Evolutionary conservation across 2,797 vertebrate species (phyloP), one percentile per base, ranked within the genome.

Genomic region (Denticeps clupeoides): DNA sequence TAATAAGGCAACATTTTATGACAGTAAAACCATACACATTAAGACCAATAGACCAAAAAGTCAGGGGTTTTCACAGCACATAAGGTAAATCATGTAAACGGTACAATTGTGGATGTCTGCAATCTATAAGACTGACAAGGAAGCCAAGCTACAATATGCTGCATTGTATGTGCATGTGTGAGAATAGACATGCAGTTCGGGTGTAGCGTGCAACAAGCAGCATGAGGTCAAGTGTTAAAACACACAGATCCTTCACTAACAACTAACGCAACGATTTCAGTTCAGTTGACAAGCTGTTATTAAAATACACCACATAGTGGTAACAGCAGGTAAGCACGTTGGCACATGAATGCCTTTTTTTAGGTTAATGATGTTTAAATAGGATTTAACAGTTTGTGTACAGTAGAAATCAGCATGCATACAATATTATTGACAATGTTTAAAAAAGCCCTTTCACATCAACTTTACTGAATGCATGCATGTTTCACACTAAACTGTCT

Each of bases 181-280:
- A 12, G n/a, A 2, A 10, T 11, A 21, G 16, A 16, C 35, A 38
- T 38, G 35, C 35, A 21, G 18, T 38, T 21, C 35, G 38, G 35
- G 38, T 38, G 16, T 19, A 35, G 35, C 35, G 38, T 38, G 35
- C 35, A 3, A 18, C 4, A 10, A 21, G 38, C 18, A 19, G 38
- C 35, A 21, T 21, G 35, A 38, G 35, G 58, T 46, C 38, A 23
- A 58, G 64, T 67, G 64, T 61, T 67, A 63, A 63, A 67, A 67
- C 60, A 61, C 64, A 67, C 60, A 40, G 27, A 48, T 47, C 53
- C 55, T 45, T 51, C 44, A 51, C 58, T n/a, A n/a, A 51, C 13
- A 18, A 24, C 7, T 19, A 19, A 19, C 24, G 25, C 15, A 16
- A 5, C 4, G 10, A 35, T 35, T 38, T 29, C 15, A 33, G 35